Percentiles rank a stretch among this genome's conserved stretches.
phyloP scores from a whole-genome alignment of 2,888 invertebrate genomes.

The Cyclophora punctaria region DNA sequence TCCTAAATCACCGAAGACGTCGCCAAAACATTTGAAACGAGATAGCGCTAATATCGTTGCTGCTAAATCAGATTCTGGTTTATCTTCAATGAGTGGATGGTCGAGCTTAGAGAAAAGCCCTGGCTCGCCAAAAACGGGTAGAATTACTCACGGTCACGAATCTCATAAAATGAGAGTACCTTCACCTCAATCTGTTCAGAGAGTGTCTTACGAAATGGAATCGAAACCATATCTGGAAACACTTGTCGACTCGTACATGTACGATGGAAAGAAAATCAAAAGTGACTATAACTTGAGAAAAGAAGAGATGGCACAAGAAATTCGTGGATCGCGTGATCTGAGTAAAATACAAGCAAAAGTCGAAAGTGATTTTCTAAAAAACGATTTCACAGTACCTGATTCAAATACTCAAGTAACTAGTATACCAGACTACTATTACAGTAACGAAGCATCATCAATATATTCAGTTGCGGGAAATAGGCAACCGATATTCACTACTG shows the following conservation, averaged over 20 bases:
- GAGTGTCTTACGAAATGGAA: slow-evolving; percentile 54
- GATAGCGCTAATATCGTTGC: slow-evolving; percentile 78
- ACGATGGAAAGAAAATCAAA: slow-evolving; percentile 46
- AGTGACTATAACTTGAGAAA: slow-evolving; percentile 46
- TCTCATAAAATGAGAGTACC: slow-evolving; percentile 56
- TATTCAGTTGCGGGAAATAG: slow-evolving; percentile 85
- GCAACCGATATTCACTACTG: slow-evolving; percentile 82
- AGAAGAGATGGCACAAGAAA: slow-evolving; percentile 40
- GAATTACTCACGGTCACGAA: slow-evolving; percentile 56
- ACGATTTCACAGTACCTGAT: slow-evolving; percentile 38
- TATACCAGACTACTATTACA: slow-evolving; percentile 60
- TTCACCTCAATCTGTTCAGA: slow-evolving; percentile 58
- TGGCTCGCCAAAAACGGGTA: slow-evolving; percentile 81
- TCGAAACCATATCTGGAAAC: slow-evolving; percentile 73
- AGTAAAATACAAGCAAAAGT: slow-evolving; percentile 46
- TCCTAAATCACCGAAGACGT: slow-evolving; percentile 82
- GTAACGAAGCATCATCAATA: slow-evolving; percentile 78
- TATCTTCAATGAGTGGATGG: slow-evolving; percentile 92
- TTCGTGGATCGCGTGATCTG: slow-evolving; percentile 43
- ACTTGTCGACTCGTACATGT: slow-evolving; percentile 69
- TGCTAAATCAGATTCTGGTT: slow-evolving; percentile 89
- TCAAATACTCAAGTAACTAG: slow-evolving; percentile 47
- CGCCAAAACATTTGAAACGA: slow-evolving; percentile 80
- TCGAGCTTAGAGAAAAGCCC: slow-evolving; percentile 90
- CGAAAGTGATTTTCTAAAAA: slow-evolving; percentile 44